Percentiles rank a stretch among this genome's conserved stretches.
These are phyloP conservation scores for Phrynocephalus versicolor DNA, from an alignment of 2,113 vertebrate genomes.

Conservation along the genomic window DNA sequence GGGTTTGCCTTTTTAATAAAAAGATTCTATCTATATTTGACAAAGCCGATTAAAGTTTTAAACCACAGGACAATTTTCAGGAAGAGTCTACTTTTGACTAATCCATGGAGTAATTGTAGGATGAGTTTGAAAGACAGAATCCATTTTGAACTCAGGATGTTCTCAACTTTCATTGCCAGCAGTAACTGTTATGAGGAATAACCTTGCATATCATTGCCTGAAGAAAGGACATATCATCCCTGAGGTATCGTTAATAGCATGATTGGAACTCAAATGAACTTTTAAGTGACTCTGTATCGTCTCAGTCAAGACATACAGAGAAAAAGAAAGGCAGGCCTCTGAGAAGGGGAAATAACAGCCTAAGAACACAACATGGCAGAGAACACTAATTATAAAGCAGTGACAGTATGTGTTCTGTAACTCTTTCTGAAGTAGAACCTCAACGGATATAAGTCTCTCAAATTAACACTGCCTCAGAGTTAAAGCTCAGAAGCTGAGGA, in stretches of 20 bases:
- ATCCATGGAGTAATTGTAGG: constrained; percentile 5
- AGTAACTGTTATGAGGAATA: constrained; percentile 34
- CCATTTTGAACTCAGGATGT: constrained; percentile 24
- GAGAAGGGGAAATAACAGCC: constrained; percentile 9
- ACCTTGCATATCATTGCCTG: constrained; percentile 34
- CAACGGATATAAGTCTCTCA: neutral
- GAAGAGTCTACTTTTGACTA: constrained; percentile 7
- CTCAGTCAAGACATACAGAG: constrained; percentile 5
- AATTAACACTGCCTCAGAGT: constrained; percentile 14
- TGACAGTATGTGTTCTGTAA: neutral
- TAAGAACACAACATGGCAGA: constrained; percentile 2
- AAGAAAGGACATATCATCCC: constrained; percentile 26
- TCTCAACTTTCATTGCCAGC: constrained; percentile 19
- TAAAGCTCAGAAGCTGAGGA: neutral
- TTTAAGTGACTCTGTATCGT: constrained; percentile 25
- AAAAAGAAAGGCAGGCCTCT: constrained; percentile 7
- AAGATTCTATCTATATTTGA: constrained; percentile 9
- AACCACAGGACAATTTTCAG: neutral
- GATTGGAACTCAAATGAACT: constrained; percentile 25
- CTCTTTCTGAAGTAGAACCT: constrained; percentile 28
- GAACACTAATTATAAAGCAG: constrained; percentile 4
- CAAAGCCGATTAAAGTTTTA: neutral
- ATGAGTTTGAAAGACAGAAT: constrained; percentile 24
- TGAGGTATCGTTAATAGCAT: constrained; percentile 16
- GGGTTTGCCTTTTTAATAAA: neutral